A percentile compares a stretch with the other conserved stretches of the same genome.
phyloP scores from a whole-genome alignment of 2,888 invertebrate species.

The Caenorhabditis sulstoni region DNA sequence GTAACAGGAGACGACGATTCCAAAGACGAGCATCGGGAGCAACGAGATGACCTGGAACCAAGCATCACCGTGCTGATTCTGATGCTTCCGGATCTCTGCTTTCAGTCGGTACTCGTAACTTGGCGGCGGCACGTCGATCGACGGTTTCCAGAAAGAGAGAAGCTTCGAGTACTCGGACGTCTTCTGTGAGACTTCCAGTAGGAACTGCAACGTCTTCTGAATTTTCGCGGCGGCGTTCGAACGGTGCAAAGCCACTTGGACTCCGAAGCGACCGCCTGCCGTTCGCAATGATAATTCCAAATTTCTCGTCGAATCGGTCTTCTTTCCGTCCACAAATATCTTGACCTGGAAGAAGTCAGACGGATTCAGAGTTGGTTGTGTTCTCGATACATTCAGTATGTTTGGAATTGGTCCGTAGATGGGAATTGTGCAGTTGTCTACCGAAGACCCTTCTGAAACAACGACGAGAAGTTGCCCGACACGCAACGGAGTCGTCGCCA shows the following conservation, averaged over 20 bases:
- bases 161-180: neutral
- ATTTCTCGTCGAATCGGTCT: constrained; percentile 4
- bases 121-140: neutral
- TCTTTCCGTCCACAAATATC: constrained; percentile 23
- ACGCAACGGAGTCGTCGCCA: constrained; percentile 21
- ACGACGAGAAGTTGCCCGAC: constrained; percentile 24
- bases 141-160: constrained; percentile 5
- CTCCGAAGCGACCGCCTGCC: constrained; percentile 38
- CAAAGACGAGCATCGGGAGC: constrained; percentile 43
- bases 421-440: constrained; percentile 21
- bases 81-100: neutral
- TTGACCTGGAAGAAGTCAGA: constrained; percentile 10
- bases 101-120: too few relatives aligned
- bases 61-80: constrained; percentile 4
- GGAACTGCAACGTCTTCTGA: constrained; percentile 27
- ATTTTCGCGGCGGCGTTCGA: constrained; percentile 18
- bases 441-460: constrained; percentile 25
- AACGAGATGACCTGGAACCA: constrained; percentile 22
- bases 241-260: constrained; percentile 34
- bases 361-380: too few relatives aligned
- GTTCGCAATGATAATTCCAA: constrained; percentile 20
- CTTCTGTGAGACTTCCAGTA: constrained; percentile 15
- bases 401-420: constrained; percentile 54
- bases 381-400: constrained; percentile 27
- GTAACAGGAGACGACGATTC: constrained; percentile 42